Percentiles rank a stretch among this genome's conserved stretches.
These are phyloP conservation scores for Lasiommata megera DNA, from an alignment of 2,888 invertebrate species.

Conservation along the genomic window DNA sequence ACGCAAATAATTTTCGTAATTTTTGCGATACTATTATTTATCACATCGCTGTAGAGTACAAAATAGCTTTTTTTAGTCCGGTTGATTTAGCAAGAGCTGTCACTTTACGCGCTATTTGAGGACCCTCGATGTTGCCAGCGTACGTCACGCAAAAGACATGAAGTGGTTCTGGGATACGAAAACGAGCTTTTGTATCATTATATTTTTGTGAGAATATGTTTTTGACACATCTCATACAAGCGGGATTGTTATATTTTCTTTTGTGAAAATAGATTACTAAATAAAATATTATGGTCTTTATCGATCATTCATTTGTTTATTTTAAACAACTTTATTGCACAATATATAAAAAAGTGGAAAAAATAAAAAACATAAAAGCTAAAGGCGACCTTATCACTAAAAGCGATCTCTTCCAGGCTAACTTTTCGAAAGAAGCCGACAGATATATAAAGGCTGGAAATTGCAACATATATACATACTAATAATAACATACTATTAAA, in stretches of 20 bases:
- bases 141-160: constrained; percentile 64
- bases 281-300: too few species aligned
- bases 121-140: constrained; percentile 65
- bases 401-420: too few species aligned
- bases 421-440: too few species aligned
- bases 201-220: constrained; percentile 30
- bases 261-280: not conserved
- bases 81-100: constrained; percentile 38
- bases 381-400: too few species aligned
- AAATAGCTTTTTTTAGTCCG: constrained; percentile 4
- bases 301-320: too few species aligned
- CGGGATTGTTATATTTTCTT: constrained; percentile 19
- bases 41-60: not conserved
- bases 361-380: too few species aligned
- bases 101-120: constrained; percentile 64
- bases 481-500: too few species aligned
- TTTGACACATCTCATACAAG: constrained; percentile 28
- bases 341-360: too few species aligned
- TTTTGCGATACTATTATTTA: constrained; percentile 9
- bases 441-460: too few species aligned
- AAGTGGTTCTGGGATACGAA: constrained; percentile 53
- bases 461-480: too few species aligned
- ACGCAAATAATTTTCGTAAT: constrained; percentile 19
- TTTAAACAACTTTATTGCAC: too few species aligned
- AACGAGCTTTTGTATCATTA: constrained; percentile 34